Conservation (phyloP, 2,888 invertebrate species). For the Thecophora atra region DNA sequence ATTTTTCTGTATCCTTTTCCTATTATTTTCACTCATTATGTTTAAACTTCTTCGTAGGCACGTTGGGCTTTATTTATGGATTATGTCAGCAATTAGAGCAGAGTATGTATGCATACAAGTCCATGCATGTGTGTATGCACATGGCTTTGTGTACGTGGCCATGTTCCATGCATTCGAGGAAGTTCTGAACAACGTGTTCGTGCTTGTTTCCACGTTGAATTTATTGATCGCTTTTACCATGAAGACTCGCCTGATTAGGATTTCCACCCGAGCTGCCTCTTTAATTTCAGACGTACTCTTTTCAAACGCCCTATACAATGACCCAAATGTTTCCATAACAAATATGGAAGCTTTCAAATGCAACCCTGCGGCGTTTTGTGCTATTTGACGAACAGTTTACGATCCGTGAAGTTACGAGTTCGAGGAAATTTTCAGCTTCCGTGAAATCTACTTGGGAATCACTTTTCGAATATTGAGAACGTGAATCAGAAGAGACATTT, state of each 20-base stretch:
- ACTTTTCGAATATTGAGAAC: too few species aligned
- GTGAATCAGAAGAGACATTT: too few species aligned
- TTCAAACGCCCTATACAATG: too few species aligned
- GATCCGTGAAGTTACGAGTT: too few species aligned
- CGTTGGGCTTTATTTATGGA: constrained; percentile 42
- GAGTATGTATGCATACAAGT: constrained; percentile 18
- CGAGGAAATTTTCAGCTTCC: too few species aligned
- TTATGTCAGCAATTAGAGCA: constrained; percentile 28
- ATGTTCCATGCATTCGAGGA: constrained; percentile 9
- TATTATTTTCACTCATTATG: constrained; percentile 40
- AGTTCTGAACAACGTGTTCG: constrained; percentile 10
- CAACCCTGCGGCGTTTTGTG: too few species aligned
- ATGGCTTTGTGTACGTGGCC: neutral
- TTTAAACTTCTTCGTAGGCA: constrained; percentile 38
- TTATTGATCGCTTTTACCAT: constrained; percentile 8
- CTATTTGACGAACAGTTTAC: too few species aligned
- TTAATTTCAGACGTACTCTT: too few species aligned
- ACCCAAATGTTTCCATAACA: too few species aligned
- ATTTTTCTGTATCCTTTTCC: constrained; percentile 20
- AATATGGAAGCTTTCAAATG: too few species aligned
- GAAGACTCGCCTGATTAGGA: neutral
- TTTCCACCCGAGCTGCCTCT: neutral
- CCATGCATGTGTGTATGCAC: constrained; percentile 3
- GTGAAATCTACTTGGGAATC: too few species aligned
- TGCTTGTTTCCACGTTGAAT: constrained; percentile 15